Evolutionary conservation across 2,888 invertebrate genomes (phyloP), one percentile per base, ranked within the genome.

Genomic region (Euzophera pinguis): DNA sequence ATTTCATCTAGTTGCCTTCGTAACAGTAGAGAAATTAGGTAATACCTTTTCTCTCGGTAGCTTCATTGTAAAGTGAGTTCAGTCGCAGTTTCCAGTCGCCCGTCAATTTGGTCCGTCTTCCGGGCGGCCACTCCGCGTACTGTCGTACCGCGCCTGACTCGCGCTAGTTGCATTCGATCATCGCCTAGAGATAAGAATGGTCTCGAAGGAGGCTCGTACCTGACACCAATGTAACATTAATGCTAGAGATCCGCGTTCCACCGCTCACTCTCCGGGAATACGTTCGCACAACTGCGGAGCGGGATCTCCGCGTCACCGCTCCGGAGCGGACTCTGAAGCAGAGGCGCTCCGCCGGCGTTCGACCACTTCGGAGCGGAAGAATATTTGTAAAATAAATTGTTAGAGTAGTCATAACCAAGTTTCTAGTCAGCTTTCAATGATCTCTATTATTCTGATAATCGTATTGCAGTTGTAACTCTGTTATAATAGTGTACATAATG

Each of bases 1-100:
- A 81, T 86, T 89, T 87, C 88, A 87, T 90, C 81, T 90, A 90
- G 90, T 84, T 87, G 90, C 89, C 89, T 90, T 90, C 80, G 85
- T 89, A 87, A 82, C 78, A 67, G 81, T 87, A 90, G 87, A 85
- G 84, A 81, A 85, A 75, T 78, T 88, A 88, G 84, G 85, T 82
- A 71, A 82, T 87, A 83, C 81, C 82, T 81, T 84, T 80, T 88
- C 86, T 87, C 88, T 87, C 77, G 65, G 65, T 86, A 85, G 87
- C 83, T 83, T 85, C 81, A 77, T 84, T 69, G 69, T 75, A 71
- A 73, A 66, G 68, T 72, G 78, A 77, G 75, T 74, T 78, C 74
- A 73, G 76, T 75, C 71, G 78, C 79, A 67, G 69, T 71, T 64
- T 67, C 73, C 74, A 73, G 71, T 75, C 70, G 81, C 74, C 78